Conservation (phyloP, 2,888 invertebrate species). For the Ophion obscuratus region DNA sequence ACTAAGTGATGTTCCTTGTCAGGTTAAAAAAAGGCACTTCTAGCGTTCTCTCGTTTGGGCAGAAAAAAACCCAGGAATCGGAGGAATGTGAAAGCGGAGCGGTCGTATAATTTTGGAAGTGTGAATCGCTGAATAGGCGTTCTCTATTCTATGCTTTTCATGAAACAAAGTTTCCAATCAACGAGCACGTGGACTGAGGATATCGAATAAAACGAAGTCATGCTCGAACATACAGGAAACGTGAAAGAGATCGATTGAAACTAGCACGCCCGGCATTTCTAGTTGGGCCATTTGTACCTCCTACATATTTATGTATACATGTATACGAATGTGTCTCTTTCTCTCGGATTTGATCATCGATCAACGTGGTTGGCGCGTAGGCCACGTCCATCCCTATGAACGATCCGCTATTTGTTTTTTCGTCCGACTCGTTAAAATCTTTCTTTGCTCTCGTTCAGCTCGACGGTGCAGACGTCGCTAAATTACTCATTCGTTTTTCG, state of each 20-base stretch:
- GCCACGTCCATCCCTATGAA: constrained; percentile 50
- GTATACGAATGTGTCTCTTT: not conserved
- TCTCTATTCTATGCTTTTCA: constrained; percentile 28
- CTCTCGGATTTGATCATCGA: constrained; percentile 40
- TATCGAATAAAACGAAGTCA: constrained; percentile 6
- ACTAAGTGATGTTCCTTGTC: too few species aligned
- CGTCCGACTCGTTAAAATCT: not conserved
- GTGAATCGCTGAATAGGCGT: constrained; percentile 19
- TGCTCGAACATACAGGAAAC: constrained; percentile 22
- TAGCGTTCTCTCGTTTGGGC: not conserved
- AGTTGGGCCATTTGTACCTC: constrained; percentile 13
- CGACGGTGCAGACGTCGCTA: constrained; percentile 39
- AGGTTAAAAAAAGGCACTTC: too few species aligned
- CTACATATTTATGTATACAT: constrained; percentile 22
- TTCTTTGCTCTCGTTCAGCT: constrained; percentile 42
- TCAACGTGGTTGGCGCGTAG: constrained; percentile 41
- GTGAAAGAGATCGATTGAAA: constrained; percentile 50
- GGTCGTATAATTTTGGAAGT: constrained; percentile 18
- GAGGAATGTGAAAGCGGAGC: constrained; percentile 18
- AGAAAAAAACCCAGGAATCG: not conserved
- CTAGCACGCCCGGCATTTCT: constrained; percentile 46
- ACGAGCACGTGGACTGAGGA: not conserved
- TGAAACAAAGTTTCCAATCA: constrained; percentile 39
- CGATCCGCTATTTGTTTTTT: constrained; percentile 38
- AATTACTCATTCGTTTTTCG: constrained; percentile 47